phyloP scores from a whole-genome alignment of 2,888 invertebrate genomes.

The Drosophila koepferae region DNA sequence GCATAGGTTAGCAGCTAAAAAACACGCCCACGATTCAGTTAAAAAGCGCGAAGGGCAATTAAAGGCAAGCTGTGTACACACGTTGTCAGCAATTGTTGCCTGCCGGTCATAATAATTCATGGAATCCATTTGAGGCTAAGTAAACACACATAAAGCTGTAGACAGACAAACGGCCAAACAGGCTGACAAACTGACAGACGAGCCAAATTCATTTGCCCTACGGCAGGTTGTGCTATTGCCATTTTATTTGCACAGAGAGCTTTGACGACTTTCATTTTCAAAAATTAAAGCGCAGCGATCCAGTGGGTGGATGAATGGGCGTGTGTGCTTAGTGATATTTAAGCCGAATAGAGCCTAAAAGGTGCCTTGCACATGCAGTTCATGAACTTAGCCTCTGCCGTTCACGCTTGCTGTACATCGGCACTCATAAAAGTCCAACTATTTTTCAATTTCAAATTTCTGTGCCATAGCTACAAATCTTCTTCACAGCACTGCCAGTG shows the following conservation, averaged over 20 bases:
- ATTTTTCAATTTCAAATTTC: conserved; percentile 81
- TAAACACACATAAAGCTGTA: conserved; percentile 50
- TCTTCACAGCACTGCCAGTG: conserved; percentile 55
- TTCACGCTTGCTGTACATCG: conserved; percentile 55
- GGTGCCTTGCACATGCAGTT: conserved; percentile 35
- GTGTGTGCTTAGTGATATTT: conserved; percentile 7
- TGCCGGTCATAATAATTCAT: conserved; percentile 52
- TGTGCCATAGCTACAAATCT: conserved; percentile 75
- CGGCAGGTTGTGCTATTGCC: conserved; percentile 44
- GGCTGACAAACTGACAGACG: conserved; percentile 6
- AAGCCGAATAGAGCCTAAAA: conserved; percentile 32
- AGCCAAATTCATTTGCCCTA: conserved; percentile 11
- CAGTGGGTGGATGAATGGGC: neutral
- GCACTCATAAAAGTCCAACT: conserved; percentile 80
- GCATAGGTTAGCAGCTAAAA: conserved; percentile 34
- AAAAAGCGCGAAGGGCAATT: conserved; percentile 47
- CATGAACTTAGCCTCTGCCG: conserved; percentile 35
- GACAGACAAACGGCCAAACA: conserved; percentile 5
- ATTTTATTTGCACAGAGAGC: conserved; percentile 37
- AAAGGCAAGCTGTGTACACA: conserved; percentile 56
- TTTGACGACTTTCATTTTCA: conserved; percentile 59
- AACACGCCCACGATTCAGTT: conserved; percentile 28
- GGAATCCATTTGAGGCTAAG: conserved; percentile 62
- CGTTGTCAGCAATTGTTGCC: conserved; percentile 46
- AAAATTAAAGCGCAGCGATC: conserved; percentile 47